Conservation (phyloP, 2,888 invertebrate species). For the Pterobdella sp. region DNA sequence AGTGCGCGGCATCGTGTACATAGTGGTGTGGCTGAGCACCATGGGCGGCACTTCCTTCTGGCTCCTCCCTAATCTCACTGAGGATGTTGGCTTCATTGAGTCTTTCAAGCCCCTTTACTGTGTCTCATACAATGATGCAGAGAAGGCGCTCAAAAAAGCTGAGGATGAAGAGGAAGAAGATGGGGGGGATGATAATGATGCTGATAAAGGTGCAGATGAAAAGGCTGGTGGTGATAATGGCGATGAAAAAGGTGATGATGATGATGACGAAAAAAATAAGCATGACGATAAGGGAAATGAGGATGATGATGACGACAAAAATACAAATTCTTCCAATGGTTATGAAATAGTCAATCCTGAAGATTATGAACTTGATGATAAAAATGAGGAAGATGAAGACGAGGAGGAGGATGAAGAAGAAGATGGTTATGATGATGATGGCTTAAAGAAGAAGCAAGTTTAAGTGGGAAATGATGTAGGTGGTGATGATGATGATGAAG, state of each 20-base stretch:
- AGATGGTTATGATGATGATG: not conserved
- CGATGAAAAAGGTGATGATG: not conserved
- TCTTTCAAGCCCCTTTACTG: constrained; percentile 93
- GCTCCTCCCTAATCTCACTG: constrained; percentile 96
- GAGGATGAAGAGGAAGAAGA: constrained; percentile 35
- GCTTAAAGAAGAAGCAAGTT: not conserved
- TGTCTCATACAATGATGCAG: constrained; percentile 38
- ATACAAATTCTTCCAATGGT: constrained; percentile 29
- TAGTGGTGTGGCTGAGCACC: constrained; percentile 76
- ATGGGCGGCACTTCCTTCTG: constrained; percentile 82
- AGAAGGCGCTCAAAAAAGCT: constrained; percentile 27
- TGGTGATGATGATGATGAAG: not conserved
- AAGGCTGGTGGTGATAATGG: not conserved
- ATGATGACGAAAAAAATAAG: not conserved
- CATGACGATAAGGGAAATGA: not conserved
- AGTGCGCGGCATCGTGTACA: constrained; percentile 82
- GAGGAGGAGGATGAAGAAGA: constrained; percentile 30
- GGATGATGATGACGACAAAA: constrained; percentile 15
- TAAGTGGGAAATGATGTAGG: constrained; percentile 9
- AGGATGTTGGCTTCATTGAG: constrained; percentile 96
- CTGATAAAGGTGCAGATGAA: not conserved
- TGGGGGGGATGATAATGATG: constrained; percentile 14
- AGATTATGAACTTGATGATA: constrained; percentile 29
- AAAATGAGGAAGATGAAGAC: constrained; percentile 24
- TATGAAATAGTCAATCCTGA: constrained; percentile 33